Conservation (phyloP, 2,888 invertebrate species). For the Dendrolimus pini region DNA sequence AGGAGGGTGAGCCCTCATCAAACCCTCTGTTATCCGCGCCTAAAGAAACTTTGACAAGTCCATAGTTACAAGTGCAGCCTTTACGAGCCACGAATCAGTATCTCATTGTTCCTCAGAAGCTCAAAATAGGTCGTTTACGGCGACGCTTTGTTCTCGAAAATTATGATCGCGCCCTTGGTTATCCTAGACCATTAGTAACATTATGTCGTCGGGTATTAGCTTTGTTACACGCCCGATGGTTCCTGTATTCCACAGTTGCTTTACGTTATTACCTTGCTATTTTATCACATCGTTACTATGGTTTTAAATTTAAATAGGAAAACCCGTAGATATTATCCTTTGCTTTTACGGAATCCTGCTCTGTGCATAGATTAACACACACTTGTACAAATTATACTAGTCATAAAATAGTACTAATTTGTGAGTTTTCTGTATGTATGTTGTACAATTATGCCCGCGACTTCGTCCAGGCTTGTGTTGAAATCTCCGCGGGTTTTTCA, state of each 20-base stretch:
- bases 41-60: conserved; percentile 47
- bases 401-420: too few relatives aligned
- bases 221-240: conserved; percentile 33
- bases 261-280: background rate
- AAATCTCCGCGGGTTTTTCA: too few relatives aligned
- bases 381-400: too few relatives aligned
- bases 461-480: too few relatives aligned
- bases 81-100: conserved; percentile 62
- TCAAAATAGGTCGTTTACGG: conserved; percentile 51
- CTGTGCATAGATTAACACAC: too few relatives aligned
- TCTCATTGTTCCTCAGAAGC: conserved; percentile 57
- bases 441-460: too few relatives aligned
- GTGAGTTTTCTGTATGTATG: too few relatives aligned
- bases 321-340: too few relatives aligned
- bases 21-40: conserved; percentile 33
- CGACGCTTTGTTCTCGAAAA: conserved; percentile 55
- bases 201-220: conserved; percentile 52
- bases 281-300: too few relatives aligned
- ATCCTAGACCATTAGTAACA: conserved; percentile 57
- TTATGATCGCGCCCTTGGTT: conserved; percentile 62
- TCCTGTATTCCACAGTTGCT: conserved; percentile 14
- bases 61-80: conserved; percentile 41
- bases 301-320: background rate
- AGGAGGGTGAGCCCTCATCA: conserved; percentile 37
- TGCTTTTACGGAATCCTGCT: too few relatives aligned